Conservation (phyloP, 2,888 invertebrate genomes). For the Lasioglossum vierecki region DNA sequence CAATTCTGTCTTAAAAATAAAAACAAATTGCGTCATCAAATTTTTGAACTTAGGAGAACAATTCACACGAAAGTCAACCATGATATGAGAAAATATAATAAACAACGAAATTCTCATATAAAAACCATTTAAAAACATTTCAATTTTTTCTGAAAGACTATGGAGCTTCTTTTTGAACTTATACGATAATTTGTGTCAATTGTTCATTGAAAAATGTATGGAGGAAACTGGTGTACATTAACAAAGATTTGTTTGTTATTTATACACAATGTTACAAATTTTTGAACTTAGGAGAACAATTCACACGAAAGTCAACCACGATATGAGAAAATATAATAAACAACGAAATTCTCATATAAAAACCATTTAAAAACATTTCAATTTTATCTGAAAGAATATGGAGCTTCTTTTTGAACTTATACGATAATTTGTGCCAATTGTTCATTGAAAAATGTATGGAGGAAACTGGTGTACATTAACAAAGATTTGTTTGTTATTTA, state of each 20-base stretch:
- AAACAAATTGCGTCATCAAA: too few relatives aligned
- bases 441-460: not conserved
- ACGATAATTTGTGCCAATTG: not conserved
- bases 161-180: not conserved
- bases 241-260: not conserved
- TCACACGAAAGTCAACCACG: not conserved
- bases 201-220: not conserved
- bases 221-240: not conserved
- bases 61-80: not conserved
- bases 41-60: not conserved
- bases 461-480: not conserved
- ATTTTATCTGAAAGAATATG: not conserved
- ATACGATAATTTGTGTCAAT: not conserved
- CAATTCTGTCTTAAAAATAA: not conserved
- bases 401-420: not conserved
- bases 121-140: not conserved
- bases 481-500: not conserved
- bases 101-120: too few relatives aligned
- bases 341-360: too few relatives aligned
- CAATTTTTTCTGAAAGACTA: not conserved
- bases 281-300: not conserved
- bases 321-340: not conserved
- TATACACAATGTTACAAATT: too few relatives aligned
- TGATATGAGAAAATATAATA: not conserved
- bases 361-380: not conserved